phyloP scores from a whole-genome alignment of 2,888 invertebrate species.

The Drosophila dives region DNA sequence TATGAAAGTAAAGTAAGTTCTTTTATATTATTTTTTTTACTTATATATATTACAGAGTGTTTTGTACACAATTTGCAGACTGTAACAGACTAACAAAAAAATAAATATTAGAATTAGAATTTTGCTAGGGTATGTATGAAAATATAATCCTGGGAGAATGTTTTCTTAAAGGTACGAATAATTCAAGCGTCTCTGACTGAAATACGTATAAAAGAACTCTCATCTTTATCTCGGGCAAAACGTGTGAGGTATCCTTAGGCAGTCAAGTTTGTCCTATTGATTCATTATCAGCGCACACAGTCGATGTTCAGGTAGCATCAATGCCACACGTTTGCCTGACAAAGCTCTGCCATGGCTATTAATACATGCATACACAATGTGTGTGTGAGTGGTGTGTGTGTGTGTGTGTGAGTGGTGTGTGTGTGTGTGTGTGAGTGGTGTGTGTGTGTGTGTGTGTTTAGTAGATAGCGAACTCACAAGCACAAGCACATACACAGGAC shows the following conservation, averaged over 20 bases:
- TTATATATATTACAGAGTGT: too few relatives aligned
- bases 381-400: neutral
- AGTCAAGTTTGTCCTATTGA: slow-evolving; percentile 46
- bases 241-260: slow-evolving; percentile 25
- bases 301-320: slow-evolving; percentile 38
- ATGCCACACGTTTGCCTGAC: slow-evolving; percentile 35
- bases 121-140: neutral
- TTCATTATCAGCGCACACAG: slow-evolving; percentile 43
- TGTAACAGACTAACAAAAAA: neutral
- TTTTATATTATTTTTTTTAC: neutral
- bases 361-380: slow-evolving; percentile 19
- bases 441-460: neutral
- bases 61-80: neutral
- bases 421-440: neutral
- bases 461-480: slow-evolving; percentile 3
- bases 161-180: slow-evolving; percentile 1
- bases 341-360: slow-evolving; percentile 52
- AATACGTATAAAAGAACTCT: slow-evolving; percentile 6
- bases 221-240: neutral
- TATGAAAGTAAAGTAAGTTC: too few relatives aligned
- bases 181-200: neutral
- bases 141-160: neutral
- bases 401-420: too few relatives aligned
- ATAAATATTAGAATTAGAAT: neutral
- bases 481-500: slow-evolving; percentile 30